A percentile compares a stretch with the other conserved stretches of the same genome.
Conservation (phyloP, 1,140 invertebrate species). For the Drosophila pallidifrons region DNA sequence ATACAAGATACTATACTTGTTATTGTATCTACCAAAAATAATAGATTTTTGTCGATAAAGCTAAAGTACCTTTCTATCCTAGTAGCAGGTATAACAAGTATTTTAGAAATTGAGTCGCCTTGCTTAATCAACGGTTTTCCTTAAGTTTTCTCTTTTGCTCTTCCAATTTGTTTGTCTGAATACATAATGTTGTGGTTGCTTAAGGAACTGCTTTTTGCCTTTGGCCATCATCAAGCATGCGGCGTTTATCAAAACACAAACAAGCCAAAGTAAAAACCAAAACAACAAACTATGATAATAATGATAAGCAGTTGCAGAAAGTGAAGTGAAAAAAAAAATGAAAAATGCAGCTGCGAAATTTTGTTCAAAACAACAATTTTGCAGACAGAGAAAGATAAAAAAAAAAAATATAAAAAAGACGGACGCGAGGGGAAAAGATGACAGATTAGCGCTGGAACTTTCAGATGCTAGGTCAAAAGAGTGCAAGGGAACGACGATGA, state of each 20-base stretch:
- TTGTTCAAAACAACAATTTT: conserved; percentile 30
- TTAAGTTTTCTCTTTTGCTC: background rate
- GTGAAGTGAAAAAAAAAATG: background rate
- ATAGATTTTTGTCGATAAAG: too few species aligned
- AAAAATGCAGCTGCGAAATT: conserved; percentile 23
- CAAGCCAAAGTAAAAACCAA: conserved; percentile 23
- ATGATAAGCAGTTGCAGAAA: conserved; percentile 31
- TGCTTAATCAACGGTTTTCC: background rate
- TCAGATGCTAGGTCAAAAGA: background rate
- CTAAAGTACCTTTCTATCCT: too few species aligned
- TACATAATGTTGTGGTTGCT: background rate
- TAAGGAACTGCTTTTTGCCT: background rate
- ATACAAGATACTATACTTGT: too few species aligned
- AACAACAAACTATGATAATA: conserved; percentile 31
- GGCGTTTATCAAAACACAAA: conserved; percentile 39
- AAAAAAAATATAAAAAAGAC: conserved; percentile 2
- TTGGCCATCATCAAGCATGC: conserved; percentile 9
- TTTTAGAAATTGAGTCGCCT: too few species aligned
- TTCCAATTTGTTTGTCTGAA: conserved; percentile 8
- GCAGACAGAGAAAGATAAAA: background rate
- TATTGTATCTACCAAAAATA: too few species aligned
- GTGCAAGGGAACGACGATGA: background rate
- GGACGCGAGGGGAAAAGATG: conserved; percentile 17
- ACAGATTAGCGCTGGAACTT: conserved; percentile 46
- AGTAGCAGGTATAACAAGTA: too few species aligned